These are phyloP conservation scores for Torymus aiolomorphi DNA, from an alignment of 2,888 invertebrate genomes.

Conservation along the genomic window DNA sequence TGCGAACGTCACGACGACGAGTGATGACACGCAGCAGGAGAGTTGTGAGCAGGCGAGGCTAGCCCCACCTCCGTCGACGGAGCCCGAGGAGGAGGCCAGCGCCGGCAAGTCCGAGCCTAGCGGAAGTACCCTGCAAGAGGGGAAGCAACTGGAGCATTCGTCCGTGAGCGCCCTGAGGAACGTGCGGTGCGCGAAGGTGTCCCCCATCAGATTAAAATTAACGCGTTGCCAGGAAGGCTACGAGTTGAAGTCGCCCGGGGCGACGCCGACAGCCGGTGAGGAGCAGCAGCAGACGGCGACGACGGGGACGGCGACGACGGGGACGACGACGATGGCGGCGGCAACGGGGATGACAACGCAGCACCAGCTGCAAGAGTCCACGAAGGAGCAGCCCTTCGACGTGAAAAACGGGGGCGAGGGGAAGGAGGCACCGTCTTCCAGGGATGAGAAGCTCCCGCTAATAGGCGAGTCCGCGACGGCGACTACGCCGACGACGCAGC, in stretches of 20 bases:
- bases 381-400: constrained; percentile 55
- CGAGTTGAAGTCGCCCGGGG: constrained; percentile 74
- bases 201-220: constrained; percentile 90
- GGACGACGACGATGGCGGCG: background rate
- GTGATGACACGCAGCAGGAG: constrained; percentile 2
- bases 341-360: background rate
- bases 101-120: constrained; percentile 36
- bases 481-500: constrained; percentile 44
- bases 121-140: constrained; percentile 39
- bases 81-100: background rate
- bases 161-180: constrained; percentile 77
- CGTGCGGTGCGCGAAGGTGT: constrained; percentile 82
- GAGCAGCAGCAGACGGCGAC: constrained; percentile 7
- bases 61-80: background rate
- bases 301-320: too few relatives aligned
- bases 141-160: constrained; percentile 52
- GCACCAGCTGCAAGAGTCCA: too few relatives aligned
- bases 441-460: constrained; percentile 55
- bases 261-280: background rate
- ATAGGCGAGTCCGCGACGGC: constrained; percentile 52
- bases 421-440: constrained; percentile 57
- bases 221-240: constrained; percentile 88
- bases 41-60: constrained; percentile 23
- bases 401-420: constrained; percentile 58
- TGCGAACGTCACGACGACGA: background rate